Conservation (phyloP, 2,888 invertebrate species). For the Sisyra terminalis region DNA sequence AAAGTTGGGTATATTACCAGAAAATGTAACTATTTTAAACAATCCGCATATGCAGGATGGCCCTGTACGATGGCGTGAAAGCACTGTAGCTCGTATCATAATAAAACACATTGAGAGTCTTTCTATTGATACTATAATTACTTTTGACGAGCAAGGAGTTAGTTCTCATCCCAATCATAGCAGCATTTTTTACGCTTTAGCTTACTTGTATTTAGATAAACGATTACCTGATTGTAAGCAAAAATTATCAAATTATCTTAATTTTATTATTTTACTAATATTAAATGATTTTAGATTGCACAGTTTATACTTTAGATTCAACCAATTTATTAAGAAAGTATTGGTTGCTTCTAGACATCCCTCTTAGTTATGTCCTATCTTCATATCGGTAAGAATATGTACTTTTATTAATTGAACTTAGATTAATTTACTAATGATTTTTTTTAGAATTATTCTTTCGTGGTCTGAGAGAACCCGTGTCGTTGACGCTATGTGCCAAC, state of each 20-base stretch:
- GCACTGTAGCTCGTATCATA: conserved; percentile 43
- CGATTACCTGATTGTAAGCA: conserved; percentile 55
- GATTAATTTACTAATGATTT: neutral
- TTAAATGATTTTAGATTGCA: conserved; percentile 46
- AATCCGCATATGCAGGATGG: conserved; percentile 62
- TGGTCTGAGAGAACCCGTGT: conserved; percentile 40
- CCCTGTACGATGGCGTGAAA: conserved; percentile 60
- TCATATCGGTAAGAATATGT: conserved; percentile 47
- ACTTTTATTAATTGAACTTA: neutral
- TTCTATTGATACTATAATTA: conserved; percentile 70
- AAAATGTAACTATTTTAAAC: conserved; percentile 55
- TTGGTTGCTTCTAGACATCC: conserved; percentile 65
- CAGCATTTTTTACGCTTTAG: conserved; percentile 66
- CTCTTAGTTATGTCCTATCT: conserved; percentile 60
- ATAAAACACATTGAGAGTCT: conserved; percentile 51
- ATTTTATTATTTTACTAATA: neutral
- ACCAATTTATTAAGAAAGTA: conserved; percentile 79
- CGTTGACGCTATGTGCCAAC: conserved; percentile 67
- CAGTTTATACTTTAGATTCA: conserved; percentile 68
- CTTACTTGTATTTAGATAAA: conserved; percentile 59
- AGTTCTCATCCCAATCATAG: conserved; percentile 88
- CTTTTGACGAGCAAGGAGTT: conserved; percentile 88
- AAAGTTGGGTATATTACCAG: conserved; percentile 59
- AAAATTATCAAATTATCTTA: neutral
- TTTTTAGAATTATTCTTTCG: conserved; percentile 45